Percentiles rank a stretch among this genome's conserved stretches.
Evolutionary conservation across 2,113 vertebrate species (phyloP).

Genomic region (Mesocricetus auratus): DNA sequence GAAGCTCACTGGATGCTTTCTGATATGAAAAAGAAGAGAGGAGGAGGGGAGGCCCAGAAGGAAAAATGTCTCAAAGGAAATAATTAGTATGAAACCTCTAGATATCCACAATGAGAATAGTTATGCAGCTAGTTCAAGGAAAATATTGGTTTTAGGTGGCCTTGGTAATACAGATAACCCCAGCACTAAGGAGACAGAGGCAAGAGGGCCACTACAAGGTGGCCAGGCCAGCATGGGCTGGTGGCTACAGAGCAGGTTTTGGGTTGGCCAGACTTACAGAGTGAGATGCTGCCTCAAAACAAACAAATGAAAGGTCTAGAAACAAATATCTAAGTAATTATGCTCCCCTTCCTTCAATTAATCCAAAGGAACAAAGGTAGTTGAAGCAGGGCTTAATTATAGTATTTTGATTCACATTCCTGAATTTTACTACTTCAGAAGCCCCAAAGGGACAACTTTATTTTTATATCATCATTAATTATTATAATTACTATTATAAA

Average conservation of each 20-base stretch:
- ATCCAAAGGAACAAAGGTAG: background rate
- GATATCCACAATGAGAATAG: background rate
- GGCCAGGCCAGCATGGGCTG: background rate
- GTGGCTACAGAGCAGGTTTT: background rate
- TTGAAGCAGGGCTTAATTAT: background rate
- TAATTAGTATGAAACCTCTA: background rate
- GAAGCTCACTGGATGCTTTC: background rate
- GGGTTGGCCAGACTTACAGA: background rate
- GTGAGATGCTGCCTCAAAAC: background rate
- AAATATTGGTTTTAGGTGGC: slow-evolving; percentile 12
- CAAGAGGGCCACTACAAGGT: background rate
- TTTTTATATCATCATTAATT: too few species aligned
- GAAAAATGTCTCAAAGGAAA: slow-evolving; percentile 12
- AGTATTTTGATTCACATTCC: background rate
- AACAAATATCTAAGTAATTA: background rate
- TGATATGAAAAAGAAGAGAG: background rate
- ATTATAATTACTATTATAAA: too few species aligned
- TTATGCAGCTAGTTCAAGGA: background rate
- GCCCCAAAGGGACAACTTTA: background rate
- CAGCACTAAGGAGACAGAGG: background rate
- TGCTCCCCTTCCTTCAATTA: background rate
- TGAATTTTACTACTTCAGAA: slow-evolving; percentile 21
- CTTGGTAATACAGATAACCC: background rate
- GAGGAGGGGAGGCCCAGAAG: accelerated
- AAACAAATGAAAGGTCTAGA: background rate